Percentiles rank a stretch among this genome's conserved stretches.
Evolutionary conservation across 2,797 vertebrate genomes (phyloP).

Genomic region (Eupleurogrammus muticus): DNA sequence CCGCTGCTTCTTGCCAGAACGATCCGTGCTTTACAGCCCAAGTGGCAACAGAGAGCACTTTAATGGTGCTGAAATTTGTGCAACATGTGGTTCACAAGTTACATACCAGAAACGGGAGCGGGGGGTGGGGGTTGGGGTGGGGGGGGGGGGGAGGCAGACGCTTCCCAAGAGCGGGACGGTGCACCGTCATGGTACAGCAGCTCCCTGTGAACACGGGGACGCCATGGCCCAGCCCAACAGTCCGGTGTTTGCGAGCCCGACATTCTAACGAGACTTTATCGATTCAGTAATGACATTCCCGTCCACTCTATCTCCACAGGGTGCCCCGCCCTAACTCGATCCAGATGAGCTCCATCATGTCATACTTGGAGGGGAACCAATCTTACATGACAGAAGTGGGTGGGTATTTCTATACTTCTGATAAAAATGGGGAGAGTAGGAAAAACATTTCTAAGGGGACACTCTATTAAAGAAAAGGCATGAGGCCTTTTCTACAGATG

Average conservation of each 20-base stretch:
- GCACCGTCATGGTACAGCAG: slow-evolving; percentile 54
- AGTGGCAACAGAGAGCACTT: slow-evolving; percentile 57
- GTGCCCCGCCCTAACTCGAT: slow-evolving; percentile 90
- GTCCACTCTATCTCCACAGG: slow-evolving; percentile 86
- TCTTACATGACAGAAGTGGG: slow-evolving; percentile 90
- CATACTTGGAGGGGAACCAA: slow-evolving; percentile 94
- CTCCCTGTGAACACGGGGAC: slow-evolving; percentile 27
- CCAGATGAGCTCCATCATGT: slow-evolving; percentile 92
- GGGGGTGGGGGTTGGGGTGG: neutral
- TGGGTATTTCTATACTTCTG: slow-evolving; percentile 90
- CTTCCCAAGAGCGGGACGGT: slow-evolving; percentile 48
- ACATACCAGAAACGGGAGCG: slow-evolving; percentile 64
- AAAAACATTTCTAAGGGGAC: slow-evolving; percentile 90
- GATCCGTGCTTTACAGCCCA: slow-evolving; percentile 51
- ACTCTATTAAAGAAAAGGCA: slow-evolving; percentile 88
- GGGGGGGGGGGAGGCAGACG: neutral
- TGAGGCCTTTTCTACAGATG: slow-evolving; percentile 86
- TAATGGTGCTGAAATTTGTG: slow-evolving; percentile 61
- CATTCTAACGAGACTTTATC: slow-evolving; percentile 81
- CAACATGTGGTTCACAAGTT: slow-evolving; percentile 67
- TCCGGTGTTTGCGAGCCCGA: slow-evolving; percentile 66
- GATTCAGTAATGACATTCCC: slow-evolving; percentile 85
- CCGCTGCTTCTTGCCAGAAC: slow-evolving; percentile 42
- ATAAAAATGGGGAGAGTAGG: slow-evolving; percentile 89
- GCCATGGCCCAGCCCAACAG: slow-evolving; percentile 28